A percentile compares a stretch with the other conserved stretches of the same genome.
These are phyloP conservation scores for Psittacula cyanocephala DNA, from an alignment of 2,113 vertebrate species.

Conservation along the genomic window DNA sequence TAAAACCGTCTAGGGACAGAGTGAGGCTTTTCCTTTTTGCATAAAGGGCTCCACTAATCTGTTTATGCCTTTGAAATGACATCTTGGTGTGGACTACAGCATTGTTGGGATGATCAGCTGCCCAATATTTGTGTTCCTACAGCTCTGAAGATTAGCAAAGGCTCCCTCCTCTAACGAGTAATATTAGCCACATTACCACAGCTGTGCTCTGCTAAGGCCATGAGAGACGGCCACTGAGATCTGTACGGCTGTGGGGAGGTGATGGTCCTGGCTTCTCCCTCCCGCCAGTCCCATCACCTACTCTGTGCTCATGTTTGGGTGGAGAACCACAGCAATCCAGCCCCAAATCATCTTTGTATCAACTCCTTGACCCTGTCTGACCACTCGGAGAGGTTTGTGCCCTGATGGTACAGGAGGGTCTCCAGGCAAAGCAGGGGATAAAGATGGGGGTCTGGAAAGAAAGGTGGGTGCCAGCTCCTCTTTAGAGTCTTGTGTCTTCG, in stretches of 20 bases:
- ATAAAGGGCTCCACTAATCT: not conserved
- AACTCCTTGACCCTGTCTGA: not conserved
- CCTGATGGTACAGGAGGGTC: not conserved
- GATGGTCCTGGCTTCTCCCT: not conserved
- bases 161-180: not conserved
- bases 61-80: not conserved
- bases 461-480: not conserved
- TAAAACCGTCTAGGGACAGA: not conserved
- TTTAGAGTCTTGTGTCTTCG: not conserved
- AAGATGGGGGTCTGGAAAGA: not conserved
- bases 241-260: not conserved
- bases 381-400: rapidly evolving
- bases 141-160: not conserved
- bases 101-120: not conserved
- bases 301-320: not conserved
- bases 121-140: not conserved
- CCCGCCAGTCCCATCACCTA: not conserved
- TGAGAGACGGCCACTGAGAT: not conserved
- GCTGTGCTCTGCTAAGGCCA: not conserved
- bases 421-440: not conserved
- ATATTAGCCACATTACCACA: not conserved
- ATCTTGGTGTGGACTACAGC: not conserved
- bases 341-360: not conserved
- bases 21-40: not conserved
- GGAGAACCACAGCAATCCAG: not conserved